These are phyloP conservation scores for Drosophila bunnanda DNA, from an alignment of 2,888 invertebrate genomes.

Conservation along the genomic window DNA sequence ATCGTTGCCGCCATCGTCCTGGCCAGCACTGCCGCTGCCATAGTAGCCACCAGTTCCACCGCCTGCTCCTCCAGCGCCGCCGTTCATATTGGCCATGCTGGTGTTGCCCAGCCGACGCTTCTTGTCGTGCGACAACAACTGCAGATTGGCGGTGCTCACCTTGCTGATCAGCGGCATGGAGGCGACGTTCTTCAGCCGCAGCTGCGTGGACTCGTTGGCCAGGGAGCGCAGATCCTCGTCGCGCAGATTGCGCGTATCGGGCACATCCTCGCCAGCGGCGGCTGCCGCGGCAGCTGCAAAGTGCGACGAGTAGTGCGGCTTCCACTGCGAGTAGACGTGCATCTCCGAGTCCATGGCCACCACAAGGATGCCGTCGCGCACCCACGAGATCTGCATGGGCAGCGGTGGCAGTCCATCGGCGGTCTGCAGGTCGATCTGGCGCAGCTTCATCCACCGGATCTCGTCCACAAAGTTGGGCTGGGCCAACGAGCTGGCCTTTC, in stretches of 20 bases:
- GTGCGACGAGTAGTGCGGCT: slow-evolving; percentile 86
- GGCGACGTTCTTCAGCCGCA: slow-evolving; percentile 89
- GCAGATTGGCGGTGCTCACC: slow-evolving; percentile 93
- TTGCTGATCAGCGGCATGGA: slow-evolving; percentile 93
- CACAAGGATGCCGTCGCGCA: slow-evolving; percentile 97
- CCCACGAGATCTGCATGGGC: slow-evolving; percentile 99
- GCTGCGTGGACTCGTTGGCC: slow-evolving; percentile 88
- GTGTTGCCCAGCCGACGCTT: slow-evolving; percentile 86
- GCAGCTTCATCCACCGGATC: slow-evolving; percentile 97
- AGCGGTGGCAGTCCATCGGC: slow-evolving; percentile 98
- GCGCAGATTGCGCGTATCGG: slow-evolving; percentile 89
- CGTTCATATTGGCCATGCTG: slow-evolving; percentile 77
- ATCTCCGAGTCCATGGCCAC: slow-evolving; percentile 99
- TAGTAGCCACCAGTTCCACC: slow-evolving; percentile 13
- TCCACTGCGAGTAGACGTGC: slow-evolving; percentile 99
- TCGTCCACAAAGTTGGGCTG: slow-evolving; percentile 96
- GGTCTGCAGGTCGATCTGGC: slow-evolving; percentile 95
- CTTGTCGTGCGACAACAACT: slow-evolving; percentile 90
- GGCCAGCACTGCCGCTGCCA: not conserved
- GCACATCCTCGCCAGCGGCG: slow-evolving; percentile 88
- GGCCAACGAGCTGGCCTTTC: slow-evolving; percentile 96
- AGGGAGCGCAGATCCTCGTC: slow-evolving; percentile 89
- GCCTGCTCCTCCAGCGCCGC: not conserved
- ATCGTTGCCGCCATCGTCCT: slow-evolving; percentile 74
- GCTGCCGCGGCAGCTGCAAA: slow-evolving; percentile 27